Evolutionary conservation across 2,888 invertebrate species (phyloP).

Genomic region (Mythimna lalbum): DNA sequence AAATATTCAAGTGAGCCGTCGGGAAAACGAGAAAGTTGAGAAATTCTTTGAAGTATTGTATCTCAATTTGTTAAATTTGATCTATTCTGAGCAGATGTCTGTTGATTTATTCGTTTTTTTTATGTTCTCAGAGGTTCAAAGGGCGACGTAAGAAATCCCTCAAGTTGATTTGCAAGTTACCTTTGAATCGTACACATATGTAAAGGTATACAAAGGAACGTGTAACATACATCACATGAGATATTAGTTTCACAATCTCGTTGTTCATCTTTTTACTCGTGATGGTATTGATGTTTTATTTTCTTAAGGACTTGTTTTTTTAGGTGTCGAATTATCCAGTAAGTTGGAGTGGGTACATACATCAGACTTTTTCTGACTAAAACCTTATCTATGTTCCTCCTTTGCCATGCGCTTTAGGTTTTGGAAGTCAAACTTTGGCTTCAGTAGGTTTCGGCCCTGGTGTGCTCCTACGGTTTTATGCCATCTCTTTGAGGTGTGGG

Average conservation of each 20-base stretch:
- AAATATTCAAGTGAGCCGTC: conserved; percentile 41
- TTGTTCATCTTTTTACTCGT: neutral
- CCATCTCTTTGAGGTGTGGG: too few relatives aligned
- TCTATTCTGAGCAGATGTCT: conserved; percentile 58
- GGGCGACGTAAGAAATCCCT: conserved; percentile 49
- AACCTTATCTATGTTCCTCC: too few relatives aligned
- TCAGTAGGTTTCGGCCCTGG: too few relatives aligned
- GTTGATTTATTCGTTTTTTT: conserved; percentile 66
- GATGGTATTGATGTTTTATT: neutral
- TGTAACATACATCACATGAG: conserved; percentile 2
- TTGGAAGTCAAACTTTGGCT: too few relatives aligned
- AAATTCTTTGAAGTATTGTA: conserved; percentile 60
- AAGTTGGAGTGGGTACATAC: too few relatives aligned
- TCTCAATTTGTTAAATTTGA: conserved; percentile 67
- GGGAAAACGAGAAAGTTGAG: conserved; percentile 51
- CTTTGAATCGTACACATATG: conserved; percentile 33
- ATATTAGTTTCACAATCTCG: conserved; percentile 16
- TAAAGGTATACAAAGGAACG: neutral
- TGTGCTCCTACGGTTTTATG: too few relatives aligned
- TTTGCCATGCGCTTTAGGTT: too few relatives aligned
- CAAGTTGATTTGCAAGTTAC: conserved; percentile 56
- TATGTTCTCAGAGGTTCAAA: conserved; percentile 54
- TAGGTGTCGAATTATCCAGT: too few relatives aligned
- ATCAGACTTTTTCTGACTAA: too few relatives aligned
- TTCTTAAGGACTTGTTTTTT: neutral